Evolutionary conservation across 2,797 vertebrate genomes (phyloP).

Genomic region (Podargus strigoides): DNA sequence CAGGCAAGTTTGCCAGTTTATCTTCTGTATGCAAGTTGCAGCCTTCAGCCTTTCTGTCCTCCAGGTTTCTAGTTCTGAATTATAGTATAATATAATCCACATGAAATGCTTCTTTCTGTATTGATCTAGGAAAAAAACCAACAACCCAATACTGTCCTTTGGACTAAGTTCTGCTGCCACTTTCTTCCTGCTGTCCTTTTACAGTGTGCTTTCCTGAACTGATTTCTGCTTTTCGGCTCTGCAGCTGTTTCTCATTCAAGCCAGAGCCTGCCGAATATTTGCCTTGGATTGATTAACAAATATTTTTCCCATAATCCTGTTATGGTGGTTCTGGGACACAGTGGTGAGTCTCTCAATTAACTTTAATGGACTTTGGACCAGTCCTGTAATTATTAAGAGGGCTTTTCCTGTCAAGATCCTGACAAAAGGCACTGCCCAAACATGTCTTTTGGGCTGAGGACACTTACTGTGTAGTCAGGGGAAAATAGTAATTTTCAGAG

Average conservation of each 20-base stretch:
- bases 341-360: neutral
- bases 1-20: slow-evolving; percentile 12
- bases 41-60: slow-evolving; percentile 20
- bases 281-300: neutral
- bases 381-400: neutral
- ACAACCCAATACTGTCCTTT: neutral
- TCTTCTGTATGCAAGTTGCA: neutral
- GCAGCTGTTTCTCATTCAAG: neutral
- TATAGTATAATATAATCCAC: neutral
- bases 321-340: neutral
- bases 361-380: neutral
- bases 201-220: neutral
- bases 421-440: neutral
- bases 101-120: neutral
- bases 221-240: neutral
- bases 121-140: neutral
- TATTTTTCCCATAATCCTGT: neutral
- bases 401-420: neutral
- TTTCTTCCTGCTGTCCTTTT: neutral
- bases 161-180: neutral
- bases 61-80: neutral
- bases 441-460: neutral
- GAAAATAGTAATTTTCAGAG: neutral
- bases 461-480: neutral
- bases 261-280: neutral